These are phyloP conservation scores for Drosophila pruinosa DNA, from an alignment of 1,140 invertebrate species.

Conservation along the genomic window DNA sequence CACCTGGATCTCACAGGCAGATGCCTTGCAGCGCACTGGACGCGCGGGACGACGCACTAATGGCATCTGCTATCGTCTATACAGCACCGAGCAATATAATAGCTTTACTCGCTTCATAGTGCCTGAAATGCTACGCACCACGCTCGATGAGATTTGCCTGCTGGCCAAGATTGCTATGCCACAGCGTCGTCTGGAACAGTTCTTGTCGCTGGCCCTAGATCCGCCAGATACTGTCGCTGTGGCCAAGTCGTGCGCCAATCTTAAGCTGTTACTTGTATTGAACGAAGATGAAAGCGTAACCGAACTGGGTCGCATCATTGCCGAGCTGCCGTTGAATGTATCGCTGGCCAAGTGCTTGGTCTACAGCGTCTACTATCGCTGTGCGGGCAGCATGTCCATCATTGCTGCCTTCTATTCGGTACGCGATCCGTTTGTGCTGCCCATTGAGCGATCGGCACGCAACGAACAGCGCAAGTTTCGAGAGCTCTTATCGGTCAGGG, in stretches of 20 bases:
- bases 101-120: constrained; percentile 85
- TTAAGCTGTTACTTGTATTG: constrained; percentile 93
- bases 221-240: constrained; percentile 93
- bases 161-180: constrained; percentile 92
- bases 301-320: constrained; percentile 87
- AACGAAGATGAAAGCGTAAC: constrained; percentile 92
- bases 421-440: constrained; percentile 93
- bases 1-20: constrained; percentile 91
- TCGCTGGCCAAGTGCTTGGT: constrained; percentile 94
- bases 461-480: constrained; percentile 86
- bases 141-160: constrained; percentile 94
- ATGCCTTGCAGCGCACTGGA: constrained; percentile 90
- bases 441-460: constrained; percentile 82
- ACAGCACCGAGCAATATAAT: constrained; percentile 88
- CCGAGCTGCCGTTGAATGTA: constrained; percentile 65
- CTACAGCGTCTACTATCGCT: constrained; percentile 94
- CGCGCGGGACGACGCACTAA: constrained; percentile 93
- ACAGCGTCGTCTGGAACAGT: constrained; percentile 70
- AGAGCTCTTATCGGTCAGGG: constrained; percentile 83
- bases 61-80: constrained; percentile 92
- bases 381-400: constrained; percentile 96
- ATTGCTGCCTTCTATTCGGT: constrained; percentile 94
- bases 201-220: constrained; percentile 86
- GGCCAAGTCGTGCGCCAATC: constrained; percentile 82
- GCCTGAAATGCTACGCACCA: constrained; percentile 91